Conservation (phyloP, 2,888 invertebrate genomes). For the Drosophila borborema region DNA sequence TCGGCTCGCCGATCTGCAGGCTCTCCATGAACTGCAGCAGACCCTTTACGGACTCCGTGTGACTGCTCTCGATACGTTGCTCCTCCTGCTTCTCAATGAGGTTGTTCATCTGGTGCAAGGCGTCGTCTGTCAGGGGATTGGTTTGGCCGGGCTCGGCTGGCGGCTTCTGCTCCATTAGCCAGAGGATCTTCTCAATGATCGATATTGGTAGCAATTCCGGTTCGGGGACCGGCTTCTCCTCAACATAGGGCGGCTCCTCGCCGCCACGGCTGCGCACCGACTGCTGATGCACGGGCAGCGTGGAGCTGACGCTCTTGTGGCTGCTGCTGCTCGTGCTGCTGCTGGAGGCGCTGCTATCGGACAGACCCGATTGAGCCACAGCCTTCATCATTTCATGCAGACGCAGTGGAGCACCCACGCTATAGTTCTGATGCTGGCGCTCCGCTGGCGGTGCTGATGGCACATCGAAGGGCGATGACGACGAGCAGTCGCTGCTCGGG, state of each 20-base stretch:
- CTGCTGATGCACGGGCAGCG: conserved; percentile 15
- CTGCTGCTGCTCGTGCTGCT: conserved; percentile 43
- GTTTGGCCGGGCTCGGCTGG: neutral
- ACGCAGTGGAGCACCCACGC: conserved; percentile 14
- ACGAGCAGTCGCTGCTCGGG: conserved; percentile 35
- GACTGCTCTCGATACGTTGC: neutral
- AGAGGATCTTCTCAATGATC: conserved; percentile 28
- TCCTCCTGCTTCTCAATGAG: neutral
- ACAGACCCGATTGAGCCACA: conserved; percentile 33
- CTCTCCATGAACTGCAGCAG: conserved; percentile 27
- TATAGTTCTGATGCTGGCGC: conserved; percentile 1
- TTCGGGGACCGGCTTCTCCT: neutral
- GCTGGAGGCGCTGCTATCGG: conserved; percentile 47
- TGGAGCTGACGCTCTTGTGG: conserved; percentile 22
- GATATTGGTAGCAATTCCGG: neutral
- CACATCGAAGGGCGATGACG: conserved; percentile 14
- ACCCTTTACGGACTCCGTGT: conserved; percentile 8
- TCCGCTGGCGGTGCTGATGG: conserved; percentile 27
- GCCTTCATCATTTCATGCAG: conserved; percentile 42
- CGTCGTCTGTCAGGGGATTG: neutral
- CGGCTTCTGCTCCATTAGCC: conserved; percentile 26
- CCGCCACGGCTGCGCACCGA: conserved; percentile 39
- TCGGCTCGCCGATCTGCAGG: conserved; percentile 12
- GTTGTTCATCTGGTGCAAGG: neutral
- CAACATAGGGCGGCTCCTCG: conserved; percentile 10